phyloP scores from a whole-genome alignment of 2,888 invertebrate genomes.

The Scrobipalpa costella region DNA sequence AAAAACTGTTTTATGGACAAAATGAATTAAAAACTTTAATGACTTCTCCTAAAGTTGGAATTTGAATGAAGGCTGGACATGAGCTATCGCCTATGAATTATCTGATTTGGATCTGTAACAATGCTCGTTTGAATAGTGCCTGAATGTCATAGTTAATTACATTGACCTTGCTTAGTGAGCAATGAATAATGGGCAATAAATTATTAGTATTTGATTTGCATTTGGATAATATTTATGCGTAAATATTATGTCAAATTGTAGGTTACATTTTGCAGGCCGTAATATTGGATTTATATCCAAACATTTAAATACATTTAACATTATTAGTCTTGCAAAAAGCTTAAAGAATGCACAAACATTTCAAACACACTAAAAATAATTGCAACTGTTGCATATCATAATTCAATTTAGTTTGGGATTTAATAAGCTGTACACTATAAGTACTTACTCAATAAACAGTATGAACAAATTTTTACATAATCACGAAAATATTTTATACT shows the following conservation, averaged over 20 bases:
- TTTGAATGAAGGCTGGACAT: background rate
- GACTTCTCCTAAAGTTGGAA: background rate
- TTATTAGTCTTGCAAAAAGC: no score
- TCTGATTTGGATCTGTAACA: constrained; percentile 19
- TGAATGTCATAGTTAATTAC: constrained; percentile 25
- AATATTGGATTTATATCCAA: background rate
- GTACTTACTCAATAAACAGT: no score
- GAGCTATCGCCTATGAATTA: constrained; percentile 11
- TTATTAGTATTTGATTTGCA: background rate
- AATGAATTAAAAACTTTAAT: background rate
- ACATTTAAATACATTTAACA: no score
- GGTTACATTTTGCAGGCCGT: background rate
- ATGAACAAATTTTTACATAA: no score
- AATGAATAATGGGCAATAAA: constrained; percentile 1
- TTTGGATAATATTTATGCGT: background rate
- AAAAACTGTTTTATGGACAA: background rate
- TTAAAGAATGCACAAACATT: no score
- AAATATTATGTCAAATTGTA: background rate
- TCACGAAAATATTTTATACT: no score
- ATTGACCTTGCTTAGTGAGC: constrained; percentile 20
- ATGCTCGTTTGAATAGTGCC: constrained; percentile 4
- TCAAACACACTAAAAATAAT: no score
- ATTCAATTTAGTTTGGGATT: no score
- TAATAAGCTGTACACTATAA: no score
- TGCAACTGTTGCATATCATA: no score